Evolutionary conservation across 2,113 vertebrate species (phyloP), one percentile per base, ranked within the genome.

Genomic region (Marcusenius ussheri): DNA sequence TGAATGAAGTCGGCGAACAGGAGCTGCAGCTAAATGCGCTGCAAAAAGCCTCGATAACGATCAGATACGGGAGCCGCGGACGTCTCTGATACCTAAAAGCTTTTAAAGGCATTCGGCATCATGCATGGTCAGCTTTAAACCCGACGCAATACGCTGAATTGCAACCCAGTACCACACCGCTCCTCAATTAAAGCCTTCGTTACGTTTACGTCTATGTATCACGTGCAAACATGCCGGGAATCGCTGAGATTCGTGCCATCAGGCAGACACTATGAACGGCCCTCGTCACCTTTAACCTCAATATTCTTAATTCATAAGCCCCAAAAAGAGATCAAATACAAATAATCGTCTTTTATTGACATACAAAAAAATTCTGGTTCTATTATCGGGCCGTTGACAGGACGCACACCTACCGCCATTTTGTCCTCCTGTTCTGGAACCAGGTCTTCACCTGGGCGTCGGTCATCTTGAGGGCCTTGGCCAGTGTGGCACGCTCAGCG

Each of bases 401-500:
- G 27, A n/a, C 49, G 15, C 70, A 2, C 84, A 19, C 95, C 95
- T 95, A 99, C 98, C 98, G 97, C 98, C 98, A 99, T 94, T 99
- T 99, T 92, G 98, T 99, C 93, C 98, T 96, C 88, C 98, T 96
- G 94, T 99, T 99, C 95, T 99, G 98, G 94, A 99, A 99, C 98
- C 98, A 99, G 87, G 98, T 99, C 94, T 99, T 99, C 93, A 99
- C 98, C 94, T 99, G 98, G 1, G 98, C 98, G 0, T 99, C 98
- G 0, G 98, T 99, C 98, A 99, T 99, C 94, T 98, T 97, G 91
- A 99, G 95, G 45, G 98, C 97, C 92, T 99, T 99, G 92, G 98
- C 98, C 93, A 99, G 94, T 0, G 98, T 96, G 95, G 10, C 98
- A 19, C 96, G 97, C 96, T 13, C 98, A 84, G 15, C 98, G 90